phyloP scores from a whole-genome alignment of 2,797 vertebrate genomes.

The Arctocebus calabarensis region DNA sequence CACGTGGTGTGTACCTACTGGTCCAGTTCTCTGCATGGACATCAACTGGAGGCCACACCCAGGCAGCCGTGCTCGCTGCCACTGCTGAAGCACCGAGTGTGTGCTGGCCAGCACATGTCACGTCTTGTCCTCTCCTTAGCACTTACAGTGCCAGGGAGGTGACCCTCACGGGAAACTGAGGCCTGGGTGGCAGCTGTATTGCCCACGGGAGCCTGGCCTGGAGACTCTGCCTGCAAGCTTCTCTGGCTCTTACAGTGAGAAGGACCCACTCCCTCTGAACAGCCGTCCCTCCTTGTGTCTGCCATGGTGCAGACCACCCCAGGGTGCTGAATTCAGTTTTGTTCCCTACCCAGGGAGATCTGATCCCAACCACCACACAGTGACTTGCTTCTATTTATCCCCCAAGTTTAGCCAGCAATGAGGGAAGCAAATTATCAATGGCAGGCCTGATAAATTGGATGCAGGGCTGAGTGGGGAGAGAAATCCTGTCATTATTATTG shows the following conservation, averaged over 20 bases:
- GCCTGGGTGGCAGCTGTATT: neutral
- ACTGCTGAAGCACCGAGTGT: fast-evolving
- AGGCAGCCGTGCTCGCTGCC: fast-evolving
- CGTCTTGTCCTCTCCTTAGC: fast-evolving
- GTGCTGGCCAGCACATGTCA: fast-evolving
- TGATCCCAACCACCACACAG: conserved; percentile 55
- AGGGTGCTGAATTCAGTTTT: conserved; percentile 8
- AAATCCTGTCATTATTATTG: conserved; percentile 85
- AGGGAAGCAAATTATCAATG: conserved; percentile 74
- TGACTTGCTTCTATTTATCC: conserved; percentile 62
- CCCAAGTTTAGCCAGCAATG: conserved; percentile 37
- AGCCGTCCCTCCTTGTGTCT: neutral
- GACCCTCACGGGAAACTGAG: fast-evolving
- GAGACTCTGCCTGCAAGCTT: fast-evolving
- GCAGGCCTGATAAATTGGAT: conserved; percentile 84
- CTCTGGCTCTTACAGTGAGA: conserved; percentile 20
- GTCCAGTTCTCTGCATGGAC: fast-evolving
- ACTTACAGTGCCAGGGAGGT: fast-evolving
- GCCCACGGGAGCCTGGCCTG: fast-evolving
- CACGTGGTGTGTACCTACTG: fast-evolving
- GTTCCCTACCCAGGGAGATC: conserved; percentile 56
- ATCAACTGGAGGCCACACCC: fast-evolving
- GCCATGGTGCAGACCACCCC: neutral
- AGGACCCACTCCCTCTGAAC: conserved; percentile 49
- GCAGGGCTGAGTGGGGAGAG: conserved; percentile 83